Evolutionary conservation across 2,888 invertebrate species (phyloP).

Genomic region (Phoenoteleia sp.): DNA sequence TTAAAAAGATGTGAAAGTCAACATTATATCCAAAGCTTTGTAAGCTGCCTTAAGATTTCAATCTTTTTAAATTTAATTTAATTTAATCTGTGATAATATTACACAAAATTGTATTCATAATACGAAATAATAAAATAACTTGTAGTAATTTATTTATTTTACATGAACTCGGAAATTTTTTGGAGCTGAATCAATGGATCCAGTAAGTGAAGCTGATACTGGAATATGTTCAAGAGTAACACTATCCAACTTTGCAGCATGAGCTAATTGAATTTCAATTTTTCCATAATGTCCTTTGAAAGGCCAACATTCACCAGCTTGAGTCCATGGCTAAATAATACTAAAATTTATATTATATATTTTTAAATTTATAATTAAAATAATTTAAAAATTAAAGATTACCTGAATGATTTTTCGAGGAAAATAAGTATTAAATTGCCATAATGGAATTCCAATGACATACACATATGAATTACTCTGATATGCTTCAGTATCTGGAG

Average conservation of each 20-base stretch:
- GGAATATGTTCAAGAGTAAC: slow-evolving; percentile 89
- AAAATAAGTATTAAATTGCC: slow-evolving; percentile 78
- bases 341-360: too few species aligned
- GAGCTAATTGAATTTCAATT: slow-evolving; percentile 80
- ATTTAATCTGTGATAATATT: too few species aligned
- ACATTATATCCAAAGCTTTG: too few species aligned
- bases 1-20: too few species aligned
- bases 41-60: too few species aligned
- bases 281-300: slow-evolving; percentile 87
- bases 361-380: neutral
- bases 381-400: neutral
- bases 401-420: slow-evolving; percentile 82
- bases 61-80: neutral
- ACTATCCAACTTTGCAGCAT: slow-evolving; percentile 86
- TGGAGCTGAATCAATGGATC: slow-evolving; percentile 88
- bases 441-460: slow-evolving; percentile 81
- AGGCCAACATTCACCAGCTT: slow-evolving; percentile 89
- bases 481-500: slow-evolving; percentile 82
- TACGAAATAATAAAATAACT: too few species aligned
- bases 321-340: slow-evolving; percentile 79
- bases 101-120: too few species aligned
- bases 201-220: slow-evolving; percentile 87
- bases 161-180: slow-evolving; percentile 86
- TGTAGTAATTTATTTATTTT: too few species aligned
- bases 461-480: slow-evolving; percentile 70